Base-by-base conservation (phyloP, 2,888 invertebrate species). In the Creontiades dilutus region DNA sequence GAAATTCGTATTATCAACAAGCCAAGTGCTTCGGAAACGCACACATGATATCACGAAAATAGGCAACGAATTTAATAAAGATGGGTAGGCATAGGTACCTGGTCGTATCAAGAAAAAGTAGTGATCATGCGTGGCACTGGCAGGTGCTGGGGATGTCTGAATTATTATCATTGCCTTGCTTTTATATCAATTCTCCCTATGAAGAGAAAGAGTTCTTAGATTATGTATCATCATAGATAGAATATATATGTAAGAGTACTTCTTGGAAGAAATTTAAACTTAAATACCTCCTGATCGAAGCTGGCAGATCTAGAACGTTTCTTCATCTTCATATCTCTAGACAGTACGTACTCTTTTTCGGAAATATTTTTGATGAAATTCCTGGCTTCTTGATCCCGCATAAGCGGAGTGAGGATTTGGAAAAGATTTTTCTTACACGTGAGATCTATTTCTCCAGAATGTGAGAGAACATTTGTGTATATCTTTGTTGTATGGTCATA, bases 401-500 rank as follows among this genome's bases (percentile, higher is more conserved):
- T 88, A 55, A 91, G 91, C 7, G 91, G 91, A 52, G 91, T 92
- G 16, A 91, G 91, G 27, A 91, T 92, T 85, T 89, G 87, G 90
- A 91, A 91, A n/a, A 91, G 85, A 55, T 91, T 89, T 78, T 90
- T 88, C 61, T 90, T 89, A 86, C 91, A 90, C 27, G 82, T 88
- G 89, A 87, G 89, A 80, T 91, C 90, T 48, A 90, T 85, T 75
- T 76, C 82, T 12, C 90, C 90, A 12, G 86, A 86, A 28, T 92
- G 91, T 57, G 92, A 91, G 87, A 92, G 91, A n/a, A 94, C 93
- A 68, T 92, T 92, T 90, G 92, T 92, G 91, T 94, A 95, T 85
- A 94, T 92, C 85, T 93, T 92, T 90, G 94, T 93, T 12, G 95
- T 92, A 92, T 93, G 94, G 55, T 93, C 91, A 91, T 93, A 92